Evolutionary conservation across 1,140 invertebrate species (phyloP), one percentile per base, ranked within the genome.

Genomic region (Caenorhabditis inopinata): DNA sequence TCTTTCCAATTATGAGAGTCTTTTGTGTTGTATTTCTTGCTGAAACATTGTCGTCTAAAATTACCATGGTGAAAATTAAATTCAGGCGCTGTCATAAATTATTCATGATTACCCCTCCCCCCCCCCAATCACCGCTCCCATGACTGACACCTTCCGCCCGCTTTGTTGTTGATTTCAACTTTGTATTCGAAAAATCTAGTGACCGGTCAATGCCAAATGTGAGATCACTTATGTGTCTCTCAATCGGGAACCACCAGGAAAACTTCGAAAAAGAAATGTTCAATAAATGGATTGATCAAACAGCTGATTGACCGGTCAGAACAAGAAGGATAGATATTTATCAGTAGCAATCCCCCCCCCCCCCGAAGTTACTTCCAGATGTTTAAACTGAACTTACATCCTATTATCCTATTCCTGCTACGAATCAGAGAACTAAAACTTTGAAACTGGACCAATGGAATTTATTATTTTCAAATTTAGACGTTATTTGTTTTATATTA

Each of bases 241-340:
- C 51, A 42, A 42, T 42, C 14, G 51, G 27, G 27, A 58, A 58
- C 27, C 3, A 58, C 29, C 3, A 58, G 18, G 14, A 7, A 29
- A 23, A 68, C 16, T 48, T 6, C 6, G 16, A 58, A 32, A 58
- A 58, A 58, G 48, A 42, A 5, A 42, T 21, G 25, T 58, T 58
- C 51, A 32, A 16, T 58, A n/a, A 12, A 32, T 2, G 18, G 51
- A 68, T 18, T 38, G 29, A 38, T 5, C 48, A 38, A n/a, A 68
- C 58, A 68, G 58, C 58, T 68, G 58, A 58, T 58, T 58, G 51
- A 68, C 58, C 58, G 58, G 58, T 68, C 58, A 68, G 11, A 32
- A 58, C 9, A 6, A 7, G 7, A 21, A 32, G 14, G 38, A 7
- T 42, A 14, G 38, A 42, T 7, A 42, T 42, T 42, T 42, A 42